phyloP scores from a whole-genome alignment of 2,888 invertebrate species.

The Oxyteleia sp. region DNA sequence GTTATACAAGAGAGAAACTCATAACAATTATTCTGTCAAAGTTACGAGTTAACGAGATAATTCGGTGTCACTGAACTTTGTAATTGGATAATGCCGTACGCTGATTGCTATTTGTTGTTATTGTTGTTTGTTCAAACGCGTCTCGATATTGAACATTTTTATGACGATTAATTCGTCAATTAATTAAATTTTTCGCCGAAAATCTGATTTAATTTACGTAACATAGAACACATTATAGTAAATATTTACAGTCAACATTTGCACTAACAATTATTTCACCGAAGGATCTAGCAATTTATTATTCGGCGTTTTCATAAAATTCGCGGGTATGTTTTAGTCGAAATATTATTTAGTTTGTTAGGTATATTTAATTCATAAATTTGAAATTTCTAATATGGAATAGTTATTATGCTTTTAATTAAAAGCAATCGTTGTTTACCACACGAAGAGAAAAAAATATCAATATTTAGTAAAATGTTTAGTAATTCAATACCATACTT shows the following conservation, averaged over 20 bases:
- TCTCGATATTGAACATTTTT: neutral
- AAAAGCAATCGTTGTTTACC: constrained; percentile 6
- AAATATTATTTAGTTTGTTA: neutral
- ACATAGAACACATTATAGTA: too few relatives aligned
- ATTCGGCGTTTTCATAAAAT: too few relatives aligned
- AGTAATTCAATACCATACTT: too few relatives aligned
- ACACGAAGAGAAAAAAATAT: too few relatives aligned
- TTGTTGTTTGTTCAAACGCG: neutral
- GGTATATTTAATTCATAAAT: constrained; percentile 6
- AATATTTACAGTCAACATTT: too few relatives aligned
- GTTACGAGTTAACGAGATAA: constrained; percentile 27
- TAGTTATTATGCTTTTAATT: too few relatives aligned
- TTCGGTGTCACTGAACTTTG: constrained; percentile 26
- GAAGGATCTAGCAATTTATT: too few relatives aligned
- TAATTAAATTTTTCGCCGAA: neutral
- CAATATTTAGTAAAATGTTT: too few relatives aligned
- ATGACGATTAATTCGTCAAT: neutral
- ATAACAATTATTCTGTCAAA: constrained; percentile 46
- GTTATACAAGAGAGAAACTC: constrained; percentile 12
- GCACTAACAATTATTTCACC: too few relatives aligned
- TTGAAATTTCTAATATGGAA: constrained; percentile 6
- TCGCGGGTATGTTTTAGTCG: neutral
- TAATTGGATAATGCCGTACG: constrained; percentile 13
- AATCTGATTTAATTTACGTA: too few relatives aligned
- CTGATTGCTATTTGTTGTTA: constrained; percentile 9